These are phyloP conservation scores for Allolobophora icterica DNA, from an alignment of 2,888 invertebrate species.

Conservation along the genomic window DNA sequence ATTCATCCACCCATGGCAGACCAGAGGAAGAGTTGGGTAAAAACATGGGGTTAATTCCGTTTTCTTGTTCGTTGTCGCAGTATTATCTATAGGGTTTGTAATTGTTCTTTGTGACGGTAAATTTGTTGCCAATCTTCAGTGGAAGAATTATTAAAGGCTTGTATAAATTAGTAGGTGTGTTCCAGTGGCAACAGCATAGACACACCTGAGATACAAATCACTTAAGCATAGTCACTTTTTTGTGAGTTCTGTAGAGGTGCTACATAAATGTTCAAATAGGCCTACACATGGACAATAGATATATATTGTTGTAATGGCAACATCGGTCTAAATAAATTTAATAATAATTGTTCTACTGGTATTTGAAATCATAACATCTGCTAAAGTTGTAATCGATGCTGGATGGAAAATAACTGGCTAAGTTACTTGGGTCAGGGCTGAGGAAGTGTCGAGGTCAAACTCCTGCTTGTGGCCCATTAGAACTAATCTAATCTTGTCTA, in stretches of 20 bases:
- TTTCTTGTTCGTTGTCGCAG: not conserved
- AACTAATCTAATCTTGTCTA: too few relatives aligned
- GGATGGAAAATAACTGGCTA: too few relatives aligned
- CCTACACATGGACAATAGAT: too few relatives aligned
- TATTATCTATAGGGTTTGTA: not conserved
- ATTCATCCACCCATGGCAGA: slow-evolving; percentile 34
- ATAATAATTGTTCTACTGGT: too few relatives aligned
- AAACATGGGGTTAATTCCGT: not conserved
- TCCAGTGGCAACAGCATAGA: too few relatives aligned
- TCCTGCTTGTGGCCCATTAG: too few relatives aligned
- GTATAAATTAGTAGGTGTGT: not conserved
- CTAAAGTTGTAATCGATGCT: too few relatives aligned
- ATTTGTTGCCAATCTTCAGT: not conserved
- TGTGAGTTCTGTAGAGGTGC: not conserved
- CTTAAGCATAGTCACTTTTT: not conserved
- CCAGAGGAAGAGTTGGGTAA: not conserved
- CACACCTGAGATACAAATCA: not conserved
- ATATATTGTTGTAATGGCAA: too few relatives aligned
- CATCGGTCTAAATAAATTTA: too few relatives aligned
- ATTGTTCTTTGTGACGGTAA: not conserved
- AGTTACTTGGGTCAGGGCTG: too few relatives aligned
- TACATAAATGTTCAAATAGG: not conserved
- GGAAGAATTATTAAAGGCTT: not conserved
- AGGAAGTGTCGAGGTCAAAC: too few relatives aligned
- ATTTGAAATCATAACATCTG: too few relatives aligned